Evolutionary conservation across 1,140 invertebrate genomes (phyloP).

Genomic region (Drosophila tropicalis): DNA sequence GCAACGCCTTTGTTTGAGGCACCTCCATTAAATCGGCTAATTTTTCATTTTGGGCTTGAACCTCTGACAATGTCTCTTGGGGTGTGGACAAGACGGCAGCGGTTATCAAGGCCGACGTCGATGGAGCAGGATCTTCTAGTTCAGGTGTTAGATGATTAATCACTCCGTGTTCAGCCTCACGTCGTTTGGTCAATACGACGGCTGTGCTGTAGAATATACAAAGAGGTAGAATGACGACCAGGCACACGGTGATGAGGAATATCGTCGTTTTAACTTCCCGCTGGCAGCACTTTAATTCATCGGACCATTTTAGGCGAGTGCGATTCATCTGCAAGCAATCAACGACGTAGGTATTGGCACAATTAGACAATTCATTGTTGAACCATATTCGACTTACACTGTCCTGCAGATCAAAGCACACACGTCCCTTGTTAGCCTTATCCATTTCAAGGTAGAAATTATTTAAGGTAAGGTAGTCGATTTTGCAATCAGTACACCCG

Average conservation of each 20-base stretch:
- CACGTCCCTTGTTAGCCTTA: constrained; percentile 52
- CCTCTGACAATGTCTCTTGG: background rate
- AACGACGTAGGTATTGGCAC: too few species aligned
- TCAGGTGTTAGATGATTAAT: constrained; percentile 57
- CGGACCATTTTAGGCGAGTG: constrained; percentile 68
- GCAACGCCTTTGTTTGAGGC: too few species aligned
- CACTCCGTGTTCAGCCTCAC: constrained; percentile 62
- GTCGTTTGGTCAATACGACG: constrained; percentile 59
- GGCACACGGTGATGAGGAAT: constrained; percentile 43
- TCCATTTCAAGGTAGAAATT: constrained; percentile 62
- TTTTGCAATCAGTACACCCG: constrained; percentile 43
- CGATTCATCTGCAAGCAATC: constrained; percentile 68
- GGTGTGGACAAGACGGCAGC: constrained; percentile 59
- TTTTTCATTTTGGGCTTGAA: constrained; percentile 26
- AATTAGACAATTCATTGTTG: background rate
- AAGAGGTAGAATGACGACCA: constrained; percentile 54
- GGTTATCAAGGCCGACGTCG: constrained; percentile 52
- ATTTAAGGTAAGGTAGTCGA: constrained; percentile 53
- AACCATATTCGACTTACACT: constrained; percentile 36
- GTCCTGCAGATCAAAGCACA: constrained; percentile 75
- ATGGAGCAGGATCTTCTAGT: constrained; percentile 55
- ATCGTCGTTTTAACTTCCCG: constrained; percentile 51
- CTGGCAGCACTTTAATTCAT: constrained; percentile 66
- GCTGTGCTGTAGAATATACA: constrained; percentile 57
- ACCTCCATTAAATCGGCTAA: constrained; percentile 13